A percentile compares a stretch with the other conserved stretches of the same genome.
Conservation (phyloP, 1,140 invertebrate genomes). For the Stegodyphus dumicola region DNA sequence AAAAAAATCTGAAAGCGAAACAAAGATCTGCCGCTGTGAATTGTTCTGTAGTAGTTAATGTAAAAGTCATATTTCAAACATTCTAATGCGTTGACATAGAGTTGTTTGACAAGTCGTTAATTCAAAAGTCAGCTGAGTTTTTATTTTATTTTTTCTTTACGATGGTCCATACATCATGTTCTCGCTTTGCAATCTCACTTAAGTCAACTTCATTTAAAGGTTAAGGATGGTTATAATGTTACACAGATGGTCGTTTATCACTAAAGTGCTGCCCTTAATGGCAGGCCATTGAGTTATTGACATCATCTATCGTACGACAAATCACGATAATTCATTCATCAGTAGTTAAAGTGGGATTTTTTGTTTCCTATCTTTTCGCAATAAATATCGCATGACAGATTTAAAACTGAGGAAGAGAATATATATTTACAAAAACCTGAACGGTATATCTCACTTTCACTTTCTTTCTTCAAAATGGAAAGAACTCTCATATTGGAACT, state of each 20-base stretch:
- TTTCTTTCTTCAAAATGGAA: too few species aligned
- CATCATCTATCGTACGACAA: slow-evolving; percentile 38
- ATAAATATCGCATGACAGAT: slow-evolving; percentile 45
- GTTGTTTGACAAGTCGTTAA: slow-evolving; percentile 61
- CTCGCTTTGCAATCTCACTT: slow-evolving; percentile 55
- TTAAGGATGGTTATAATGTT: slow-evolving; percentile 60
- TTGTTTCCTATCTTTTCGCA: slow-evolving; percentile 26
- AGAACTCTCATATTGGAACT: too few species aligned
- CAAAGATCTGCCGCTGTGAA: slow-evolving; percentile 34
- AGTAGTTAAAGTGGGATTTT: slow-evolving; percentile 17
- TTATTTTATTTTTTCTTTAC: slow-evolving; percentile 41
- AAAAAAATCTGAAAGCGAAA: slow-evolving; percentile 32
- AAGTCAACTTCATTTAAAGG: slow-evolving; percentile 61
- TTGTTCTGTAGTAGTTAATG: slow-evolving; percentile 55
- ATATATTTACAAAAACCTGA: slow-evolving; percentile 6
- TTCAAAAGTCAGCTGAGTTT: slow-evolving; percentile 27
- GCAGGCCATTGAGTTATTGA: slow-evolving; percentile 57
- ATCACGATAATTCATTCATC: slow-evolving; percentile 56
- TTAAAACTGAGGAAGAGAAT: slow-evolving; percentile 22
- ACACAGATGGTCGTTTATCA: slow-evolving; percentile 54
- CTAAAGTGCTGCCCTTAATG: slow-evolving; percentile 41
- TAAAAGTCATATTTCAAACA: slow-evolving; percentile 55
- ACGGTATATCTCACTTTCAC: slow-evolving; percentile 4
- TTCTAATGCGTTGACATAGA: slow-evolving; percentile 54
- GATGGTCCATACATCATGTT: slow-evolving; percentile 56